phyloP scores from a whole-genome alignment of 2,888 invertebrate genomes.

The Pegoplata infirma region DNA sequence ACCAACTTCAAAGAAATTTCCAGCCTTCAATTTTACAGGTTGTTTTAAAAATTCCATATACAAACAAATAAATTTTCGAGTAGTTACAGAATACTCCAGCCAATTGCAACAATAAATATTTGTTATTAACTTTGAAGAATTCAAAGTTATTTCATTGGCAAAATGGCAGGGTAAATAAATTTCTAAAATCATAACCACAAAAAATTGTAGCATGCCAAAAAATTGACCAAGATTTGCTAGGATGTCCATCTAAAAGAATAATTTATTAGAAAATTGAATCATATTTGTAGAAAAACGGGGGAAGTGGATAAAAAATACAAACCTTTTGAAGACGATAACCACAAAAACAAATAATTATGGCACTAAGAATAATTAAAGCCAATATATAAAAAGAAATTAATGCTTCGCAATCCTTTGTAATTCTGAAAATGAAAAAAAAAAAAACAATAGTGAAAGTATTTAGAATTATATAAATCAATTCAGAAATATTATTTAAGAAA shows the following conservation, averaged over 20 bases:
- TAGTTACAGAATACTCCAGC: slow-evolving; percentile 66
- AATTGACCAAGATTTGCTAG: slow-evolving; percentile 62
- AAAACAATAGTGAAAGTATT: neutral
- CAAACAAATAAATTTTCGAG: slow-evolving; percentile 67
- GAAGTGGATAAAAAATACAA: neutral
- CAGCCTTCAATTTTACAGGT: slow-evolving; percentile 68
- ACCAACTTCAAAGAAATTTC: slow-evolving; percentile 71
- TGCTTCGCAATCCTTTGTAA: slow-evolving; percentile 60
- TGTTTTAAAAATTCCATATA: slow-evolving; percentile 72
- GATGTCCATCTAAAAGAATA: slow-evolving; percentile 60
- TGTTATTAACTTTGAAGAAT: slow-evolving; percentile 66
- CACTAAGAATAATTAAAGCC: slow-evolving; percentile 69
- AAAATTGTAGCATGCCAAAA: slow-evolving; percentile 65
- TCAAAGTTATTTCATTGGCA: slow-evolving; percentile 70
- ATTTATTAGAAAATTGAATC: neutral
- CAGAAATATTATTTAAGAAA: too few relatives aligned
- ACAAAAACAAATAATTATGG: slow-evolving; percentile 71
- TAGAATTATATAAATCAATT: neutral
- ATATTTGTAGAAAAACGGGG: neutral
- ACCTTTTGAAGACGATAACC: slow-evolving; percentile 67
- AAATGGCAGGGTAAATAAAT: slow-evolving; percentile 74
- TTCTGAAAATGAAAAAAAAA: slow-evolving; percentile 20
- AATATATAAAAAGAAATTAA: slow-evolving; percentile 69
- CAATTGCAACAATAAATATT: slow-evolving; percentile 70
- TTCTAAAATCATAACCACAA: slow-evolving; percentile 70